Conservation (phyloP, 2,888 invertebrate species). For the Drosophila nr. perissopoda region DNA sequence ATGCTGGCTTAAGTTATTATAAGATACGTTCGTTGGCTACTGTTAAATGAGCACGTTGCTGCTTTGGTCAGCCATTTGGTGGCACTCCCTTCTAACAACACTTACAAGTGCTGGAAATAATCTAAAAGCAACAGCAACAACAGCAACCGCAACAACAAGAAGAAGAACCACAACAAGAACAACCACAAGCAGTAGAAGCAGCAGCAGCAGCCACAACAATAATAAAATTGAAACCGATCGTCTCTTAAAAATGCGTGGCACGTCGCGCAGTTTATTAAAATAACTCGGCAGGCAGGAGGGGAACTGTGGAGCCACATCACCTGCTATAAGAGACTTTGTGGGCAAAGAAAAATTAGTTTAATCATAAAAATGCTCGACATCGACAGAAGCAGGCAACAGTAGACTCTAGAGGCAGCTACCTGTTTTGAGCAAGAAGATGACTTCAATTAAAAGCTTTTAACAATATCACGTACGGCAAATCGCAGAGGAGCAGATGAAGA, state of each 20-base stretch:
- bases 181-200: conserved; percentile 8
- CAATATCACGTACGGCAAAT: conserved; percentile 83
- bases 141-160: conserved; percentile 19
- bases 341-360: conserved; percentile 82
- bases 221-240: conserved; percentile 81
- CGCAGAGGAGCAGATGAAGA: conserved; percentile 59
- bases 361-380: conserved; percentile 82
- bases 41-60: conserved; percentile 79
- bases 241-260: conserved; percentile 83
- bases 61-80: conserved; percentile 51
- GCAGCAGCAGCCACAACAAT: conserved; percentile 52
- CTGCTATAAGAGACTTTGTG: conserved; percentile 62
- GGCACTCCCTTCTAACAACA: conserved; percentile 81
- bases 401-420: conserved; percentile 72
- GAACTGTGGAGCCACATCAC: conserved; percentile 68
- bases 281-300: conserved; percentile 78
- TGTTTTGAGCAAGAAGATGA: conserved; percentile 80
- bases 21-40: conserved; percentile 72
- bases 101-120: conserved; percentile 77
- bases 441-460: conserved; percentile 84
- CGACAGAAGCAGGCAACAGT: conserved; percentile 50
- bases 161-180: conserved; percentile 26
- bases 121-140: conserved; percentile 59
- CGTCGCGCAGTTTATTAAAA: conserved; percentile 85
- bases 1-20: conserved; percentile 62